Base-by-base conservation (phyloP, 2,113 vertebrate genomes). In the Eidolon helvum region DNA sequence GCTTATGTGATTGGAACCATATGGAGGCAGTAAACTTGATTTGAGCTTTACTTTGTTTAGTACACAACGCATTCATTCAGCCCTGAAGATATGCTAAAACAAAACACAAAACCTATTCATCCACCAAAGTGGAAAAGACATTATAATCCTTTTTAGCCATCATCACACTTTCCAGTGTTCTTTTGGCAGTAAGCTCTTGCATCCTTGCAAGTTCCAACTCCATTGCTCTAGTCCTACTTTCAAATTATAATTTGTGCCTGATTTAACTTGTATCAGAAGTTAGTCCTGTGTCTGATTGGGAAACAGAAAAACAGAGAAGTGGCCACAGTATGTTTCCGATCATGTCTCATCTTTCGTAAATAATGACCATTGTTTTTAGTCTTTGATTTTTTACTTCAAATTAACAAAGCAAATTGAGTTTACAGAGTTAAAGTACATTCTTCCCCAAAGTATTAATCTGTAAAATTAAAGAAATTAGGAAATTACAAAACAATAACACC, bases 11-110 rank as follows among this genome's bases (percentile, higher is more conserved):
- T 63, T 97, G 15, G 22, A 86, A 71, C n/a, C 79, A 80, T 93
- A 90, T 93, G 93, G 92, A 85, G 16, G 69, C 68, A 94, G 45
- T 92, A 90, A 94, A 90, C 79, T 90, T 87, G 68, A 95, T 79
- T 91, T 93, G 83, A 91, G 40, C 28, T 93, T 74, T 91, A 21
- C 26, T 88, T 61, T 87, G 18, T 83, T 95, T 93, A 90, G 38
- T 59, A 74, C 50, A 86, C 40, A 93, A 71, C 93, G 30, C 45
- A 80, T 94, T 90, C 75, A 68, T 93, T 97, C 79, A 97, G 40
- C 59, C 87, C 74, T 87, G 90, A 96, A 87, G 87, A 87, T 77
- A 53, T 55, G 59, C 78, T 91, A 80, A 95, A 97, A 90, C 57
- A 92, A 94, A 97, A 86, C 53, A 90, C 45, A 91, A 85, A 95